phyloP scores from a whole-genome alignment of 2,113 vertebrate species.

The Hystrix cristata region DNA sequence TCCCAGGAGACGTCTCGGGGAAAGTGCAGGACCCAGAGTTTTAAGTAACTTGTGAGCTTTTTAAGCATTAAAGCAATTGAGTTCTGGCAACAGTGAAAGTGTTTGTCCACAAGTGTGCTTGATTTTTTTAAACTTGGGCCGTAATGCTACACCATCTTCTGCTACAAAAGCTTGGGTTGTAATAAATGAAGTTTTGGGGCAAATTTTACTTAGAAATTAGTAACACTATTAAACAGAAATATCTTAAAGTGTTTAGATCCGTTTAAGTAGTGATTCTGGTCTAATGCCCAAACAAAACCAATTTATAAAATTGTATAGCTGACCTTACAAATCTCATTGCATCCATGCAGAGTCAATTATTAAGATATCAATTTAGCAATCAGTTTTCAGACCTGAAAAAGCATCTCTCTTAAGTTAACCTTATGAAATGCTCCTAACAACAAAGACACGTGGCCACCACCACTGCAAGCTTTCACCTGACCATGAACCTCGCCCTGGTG shows the following conservation, averaged over 20 bases:
- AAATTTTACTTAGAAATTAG: not conserved
- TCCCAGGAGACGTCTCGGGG: constrained; percentile 20
- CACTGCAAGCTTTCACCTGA: not conserved
- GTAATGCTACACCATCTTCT: not conserved
- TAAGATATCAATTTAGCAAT: not conserved
- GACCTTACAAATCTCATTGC: not conserved
- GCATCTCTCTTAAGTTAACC: not conserved
- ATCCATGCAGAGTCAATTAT: not conserved
- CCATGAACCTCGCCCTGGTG: not conserved
- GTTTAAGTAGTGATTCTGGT: not conserved
- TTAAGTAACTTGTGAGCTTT: constrained; percentile 66
- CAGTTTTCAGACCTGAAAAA: not conserved
- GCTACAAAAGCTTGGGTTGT: constrained; percentile 30
- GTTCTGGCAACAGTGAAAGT: constrained; percentile 42
- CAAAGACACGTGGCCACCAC: not conserved
- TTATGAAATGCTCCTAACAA: too few species aligned
- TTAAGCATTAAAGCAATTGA: constrained; percentile 15
- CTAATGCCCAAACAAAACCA: not conserved
- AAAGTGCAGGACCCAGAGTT: constrained; percentile 43
- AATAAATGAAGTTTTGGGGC: not conserved
- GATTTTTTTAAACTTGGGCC: constrained; percentile 22
- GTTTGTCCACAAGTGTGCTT: constrained; percentile 42
- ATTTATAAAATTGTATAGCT: not conserved
- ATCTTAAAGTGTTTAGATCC: constrained; percentile 1
- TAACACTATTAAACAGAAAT: not conserved